phyloP scores from a whole-genome alignment of 2,113 vertebrate genomes.

The Platanista minor region DNA sequence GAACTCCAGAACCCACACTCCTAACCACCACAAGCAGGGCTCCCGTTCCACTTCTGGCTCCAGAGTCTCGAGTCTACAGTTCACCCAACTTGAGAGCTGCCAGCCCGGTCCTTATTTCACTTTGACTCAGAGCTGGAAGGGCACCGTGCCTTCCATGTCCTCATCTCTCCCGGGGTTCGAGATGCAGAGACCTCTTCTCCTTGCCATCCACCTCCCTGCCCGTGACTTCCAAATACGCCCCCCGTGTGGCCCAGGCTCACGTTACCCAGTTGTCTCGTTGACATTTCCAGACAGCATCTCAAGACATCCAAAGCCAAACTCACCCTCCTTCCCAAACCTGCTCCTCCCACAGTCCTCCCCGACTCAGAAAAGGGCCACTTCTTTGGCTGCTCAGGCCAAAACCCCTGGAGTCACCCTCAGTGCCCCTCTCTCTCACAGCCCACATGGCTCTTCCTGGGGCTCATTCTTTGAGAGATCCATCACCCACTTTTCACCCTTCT shows the following conservation, averaged over 20 bases:
- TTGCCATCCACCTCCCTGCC: background rate
- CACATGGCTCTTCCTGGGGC: background rate
- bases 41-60: background rate
- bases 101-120: background rate
- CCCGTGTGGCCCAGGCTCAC: background rate
- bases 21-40: background rate
- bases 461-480: background rate
- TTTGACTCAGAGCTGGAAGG: background rate
- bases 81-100: background rate
- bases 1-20: background rate
- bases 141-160: rapidly evolving
- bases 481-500: background rate
- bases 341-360: background rate
- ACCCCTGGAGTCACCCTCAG: background rate
- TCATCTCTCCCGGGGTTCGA: background rate
- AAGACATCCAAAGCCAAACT: background rate
- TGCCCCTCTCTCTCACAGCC: background rate
- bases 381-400: background rate
- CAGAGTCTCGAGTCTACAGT: background rate
- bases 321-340: background rate
- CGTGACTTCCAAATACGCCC: rapidly evolving
- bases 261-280: rapidly evolving
- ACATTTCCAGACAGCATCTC: background rate
- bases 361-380: background rate
- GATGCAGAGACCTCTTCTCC: background rate